These are phyloP conservation scores for Botia almorhae DNA, from an alignment of 2,797 vertebrate species.

Conservation along the genomic window DNA sequence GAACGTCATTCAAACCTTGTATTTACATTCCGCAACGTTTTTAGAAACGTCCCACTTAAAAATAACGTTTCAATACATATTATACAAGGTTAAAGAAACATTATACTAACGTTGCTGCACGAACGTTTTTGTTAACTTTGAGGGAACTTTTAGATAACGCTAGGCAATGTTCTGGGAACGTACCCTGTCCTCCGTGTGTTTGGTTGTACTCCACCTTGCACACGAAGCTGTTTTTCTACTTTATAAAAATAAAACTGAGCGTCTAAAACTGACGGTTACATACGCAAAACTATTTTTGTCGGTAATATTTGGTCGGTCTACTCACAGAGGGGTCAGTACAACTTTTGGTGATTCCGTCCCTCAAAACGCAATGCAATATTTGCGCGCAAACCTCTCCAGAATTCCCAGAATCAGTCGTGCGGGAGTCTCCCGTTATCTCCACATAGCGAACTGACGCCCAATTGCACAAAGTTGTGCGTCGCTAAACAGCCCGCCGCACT, in stretches of 20 bases:
- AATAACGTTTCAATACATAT: too few species aligned
- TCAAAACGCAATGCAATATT: background rate
- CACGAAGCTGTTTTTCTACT: background rate
- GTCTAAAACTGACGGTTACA: background rate
- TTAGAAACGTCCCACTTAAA: too few species aligned
- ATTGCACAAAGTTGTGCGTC: constrained; percentile 7
- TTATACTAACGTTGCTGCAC: too few species aligned
- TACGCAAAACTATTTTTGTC: too few species aligned
- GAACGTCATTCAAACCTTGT: too few species aligned
- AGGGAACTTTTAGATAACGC: too few species aligned
- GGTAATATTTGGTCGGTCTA: background rate
- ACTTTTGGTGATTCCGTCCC: background rate
- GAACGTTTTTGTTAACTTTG: too few species aligned
- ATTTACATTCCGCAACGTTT: too few species aligned
- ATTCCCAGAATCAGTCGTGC: background rate
- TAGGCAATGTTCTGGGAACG: too few species aligned
- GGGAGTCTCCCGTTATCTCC: background rate
- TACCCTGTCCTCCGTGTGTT: too few species aligned
- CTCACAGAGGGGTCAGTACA: constrained; percentile 1
- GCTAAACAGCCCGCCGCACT: background rate
- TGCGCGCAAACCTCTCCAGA: background rate
- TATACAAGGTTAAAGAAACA: too few species aligned
- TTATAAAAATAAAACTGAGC: background rate
- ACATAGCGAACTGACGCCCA: background rate
- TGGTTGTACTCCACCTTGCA: background rate